These are phyloP conservation scores for Trigoniulus corallinus DNA, from an alignment of 1,140 invertebrate genomes.

Conservation along the genomic window DNA sequence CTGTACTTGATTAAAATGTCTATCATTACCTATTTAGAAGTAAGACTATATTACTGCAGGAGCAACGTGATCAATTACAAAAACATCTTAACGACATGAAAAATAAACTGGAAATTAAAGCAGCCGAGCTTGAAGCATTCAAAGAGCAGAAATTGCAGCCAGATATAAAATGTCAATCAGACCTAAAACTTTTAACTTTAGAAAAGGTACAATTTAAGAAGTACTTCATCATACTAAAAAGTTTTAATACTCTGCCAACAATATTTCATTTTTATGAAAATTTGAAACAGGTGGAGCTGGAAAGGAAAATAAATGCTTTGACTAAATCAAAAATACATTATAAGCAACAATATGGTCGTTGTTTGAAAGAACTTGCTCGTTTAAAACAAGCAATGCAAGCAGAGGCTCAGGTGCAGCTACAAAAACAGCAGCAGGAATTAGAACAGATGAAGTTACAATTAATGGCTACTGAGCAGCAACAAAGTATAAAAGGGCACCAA, in stretches of 20 bases:
- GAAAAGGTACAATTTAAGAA: constrained; percentile 28
- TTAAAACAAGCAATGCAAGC: constrained; percentile 27
- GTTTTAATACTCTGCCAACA: background rate
- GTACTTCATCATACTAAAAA: too few relatives aligned
- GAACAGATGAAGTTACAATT: constrained; percentile 26
- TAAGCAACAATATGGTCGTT: constrained; percentile 29
- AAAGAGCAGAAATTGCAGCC: constrained; percentile 26
- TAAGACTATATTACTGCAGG: background rate
- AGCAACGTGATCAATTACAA: background rate
- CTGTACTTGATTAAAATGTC: too few relatives aligned
- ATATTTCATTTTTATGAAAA: background rate
- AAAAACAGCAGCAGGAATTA: constrained; percentile 23
- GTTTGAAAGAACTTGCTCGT: constrained; percentile 25
- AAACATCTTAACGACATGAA: constrained; percentile 24
- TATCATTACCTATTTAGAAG: too few relatives aligned
- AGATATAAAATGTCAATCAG: constrained; percentile 28
- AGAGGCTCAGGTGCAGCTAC: constrained; percentile 20
- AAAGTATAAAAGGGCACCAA: constrained; percentile 18
- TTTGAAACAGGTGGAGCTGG: constrained; percentile 18
- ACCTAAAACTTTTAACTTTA: constrained; percentile 28
- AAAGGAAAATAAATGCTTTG: constrained; percentile 25
- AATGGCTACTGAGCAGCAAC: background rate
- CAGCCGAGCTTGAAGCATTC: constrained; percentile 23
- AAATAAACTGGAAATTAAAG: constrained; percentile 21
- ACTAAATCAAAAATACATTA: constrained; percentile 28